Evolutionary conservation across 2,888 invertebrate species (phyloP).

Genomic region (Dryomyza anilis): DNA sequence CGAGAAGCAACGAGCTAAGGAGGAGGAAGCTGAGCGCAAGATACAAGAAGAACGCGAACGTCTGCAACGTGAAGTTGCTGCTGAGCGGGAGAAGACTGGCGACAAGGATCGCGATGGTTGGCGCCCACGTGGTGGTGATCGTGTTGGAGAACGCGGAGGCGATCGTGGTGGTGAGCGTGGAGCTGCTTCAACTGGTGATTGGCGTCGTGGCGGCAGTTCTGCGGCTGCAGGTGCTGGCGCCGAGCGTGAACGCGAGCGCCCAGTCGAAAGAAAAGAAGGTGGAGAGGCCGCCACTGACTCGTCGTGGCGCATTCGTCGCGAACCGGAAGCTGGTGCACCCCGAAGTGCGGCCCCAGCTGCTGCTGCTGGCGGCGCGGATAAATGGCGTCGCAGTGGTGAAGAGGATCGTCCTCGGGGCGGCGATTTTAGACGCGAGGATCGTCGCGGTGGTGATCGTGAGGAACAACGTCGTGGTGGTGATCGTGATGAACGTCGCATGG

Average conservation of each 20-base stretch:
- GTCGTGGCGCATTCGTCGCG: conserved; percentile 54
- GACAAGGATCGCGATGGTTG: conserved; percentile 54
- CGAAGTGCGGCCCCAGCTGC: conserved; percentile 16
- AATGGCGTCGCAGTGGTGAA: conserved; percentile 41
- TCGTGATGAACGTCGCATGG: conserved; percentile 31
- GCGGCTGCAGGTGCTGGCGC: conserved; percentile 25
- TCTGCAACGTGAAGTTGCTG: conserved; percentile 50
- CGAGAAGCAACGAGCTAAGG: conserved; percentile 71
- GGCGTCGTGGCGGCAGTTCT: conserved; percentile 39
- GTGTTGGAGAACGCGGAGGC: conserved; percentile 32
- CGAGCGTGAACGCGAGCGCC: conserved; percentile 39
- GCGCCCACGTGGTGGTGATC: conserved; percentile 49
- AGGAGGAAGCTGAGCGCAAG: conserved; percentile 74
- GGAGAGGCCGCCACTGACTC: conserved; percentile 34
- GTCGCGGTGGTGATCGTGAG: conserved; percentile 32
- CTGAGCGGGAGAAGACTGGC: conserved; percentile 50
- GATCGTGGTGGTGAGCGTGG: conserved; percentile 38
- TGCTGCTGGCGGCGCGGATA: conserved; percentile 33
- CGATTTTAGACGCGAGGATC: conserved; percentile 32
- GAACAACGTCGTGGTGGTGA: conserved; percentile 33
- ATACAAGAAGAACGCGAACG: conserved; percentile 65
- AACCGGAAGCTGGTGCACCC: conserved; percentile 38
- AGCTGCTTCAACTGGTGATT: conserved; percentile 28
- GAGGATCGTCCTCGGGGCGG: conserved; percentile 33
- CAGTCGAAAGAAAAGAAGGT: conserved; percentile 40